phyloP scores from a whole-genome alignment of 2,113 vertebrate genomes.

The Rhinopithecus roxellana region DNA sequence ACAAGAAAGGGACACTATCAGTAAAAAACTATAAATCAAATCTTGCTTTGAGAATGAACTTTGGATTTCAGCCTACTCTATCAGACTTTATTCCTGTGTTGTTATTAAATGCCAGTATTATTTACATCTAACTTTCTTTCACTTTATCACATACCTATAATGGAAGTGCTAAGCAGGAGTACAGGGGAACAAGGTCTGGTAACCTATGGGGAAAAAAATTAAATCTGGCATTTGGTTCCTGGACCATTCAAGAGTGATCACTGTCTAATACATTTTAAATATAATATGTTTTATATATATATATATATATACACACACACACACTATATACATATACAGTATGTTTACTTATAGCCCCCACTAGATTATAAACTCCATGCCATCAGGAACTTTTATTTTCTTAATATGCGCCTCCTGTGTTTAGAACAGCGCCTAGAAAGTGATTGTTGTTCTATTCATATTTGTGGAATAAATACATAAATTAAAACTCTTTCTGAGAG shows the following conservation, averaged over 20 bases:
- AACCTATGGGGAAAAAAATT: not conserved
- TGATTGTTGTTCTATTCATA: not conserved
- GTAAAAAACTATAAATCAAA: not conserved
- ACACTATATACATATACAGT: not conserved
- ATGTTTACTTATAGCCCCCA: not conserved
- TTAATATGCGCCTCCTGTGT: not conserved
- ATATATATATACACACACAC: too few relatives aligned
- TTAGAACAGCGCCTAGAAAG: not conserved
- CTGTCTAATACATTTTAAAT: not conserved
- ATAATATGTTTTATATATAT: not conserved
- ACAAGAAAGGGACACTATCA: not conserved
- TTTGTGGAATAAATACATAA: not conserved
- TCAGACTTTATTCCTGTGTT: not conserved
- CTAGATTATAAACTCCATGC: not conserved
- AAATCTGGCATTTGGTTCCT: not conserved
- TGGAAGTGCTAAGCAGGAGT: not conserved
- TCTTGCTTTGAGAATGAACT: not conserved
- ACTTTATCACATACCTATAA: not conserved
- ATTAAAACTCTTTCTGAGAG: not conserved
- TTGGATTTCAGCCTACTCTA: not conserved
- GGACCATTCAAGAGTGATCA: not conserved
- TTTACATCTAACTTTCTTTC: not conserved
- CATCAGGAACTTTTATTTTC: not conserved
- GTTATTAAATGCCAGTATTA: not conserved
- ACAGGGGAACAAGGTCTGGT: not conserved